These are phyloP conservation scores for Cavia porcellus DNA, from an alignment of 2,113 vertebrate species.

Conservation along the genomic window DNA sequence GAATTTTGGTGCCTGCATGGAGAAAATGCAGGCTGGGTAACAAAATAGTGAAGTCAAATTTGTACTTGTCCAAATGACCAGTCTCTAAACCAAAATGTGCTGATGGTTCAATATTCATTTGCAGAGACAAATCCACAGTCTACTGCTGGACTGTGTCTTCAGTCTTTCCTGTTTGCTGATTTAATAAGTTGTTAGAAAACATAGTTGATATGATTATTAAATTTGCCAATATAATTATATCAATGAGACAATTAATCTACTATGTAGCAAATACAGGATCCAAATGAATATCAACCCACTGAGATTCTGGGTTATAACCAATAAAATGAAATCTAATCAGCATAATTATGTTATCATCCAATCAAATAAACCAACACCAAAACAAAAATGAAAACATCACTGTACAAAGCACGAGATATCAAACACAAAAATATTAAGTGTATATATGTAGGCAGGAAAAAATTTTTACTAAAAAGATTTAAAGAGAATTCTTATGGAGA, in stretches of 20 bases:
- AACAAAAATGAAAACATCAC: background rate
- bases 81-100: background rate
- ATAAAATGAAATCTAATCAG: slow-evolving; percentile 6
- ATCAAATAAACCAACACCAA: background rate
- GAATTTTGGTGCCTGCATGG: background rate
- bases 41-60: background rate
- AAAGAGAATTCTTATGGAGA: background rate
- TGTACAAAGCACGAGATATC: background rate
- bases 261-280: background rate
- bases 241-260: slow-evolving; percentile 41
- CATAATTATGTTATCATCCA: background rate
- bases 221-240: background rate
- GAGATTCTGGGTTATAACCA: slow-evolving; percentile 13
- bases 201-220: background rate
- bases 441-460: background rate
- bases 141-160: background rate
- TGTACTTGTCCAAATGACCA: background rate
- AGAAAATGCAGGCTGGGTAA: background rate
- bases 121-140: background rate
- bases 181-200: slow-evolving; percentile 46
- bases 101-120: background rate
- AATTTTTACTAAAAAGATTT: background rate
- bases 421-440: background rate
- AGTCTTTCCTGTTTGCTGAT: background rate
- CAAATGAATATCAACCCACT: background rate